Base-by-base conservation (phyloP, 2,113 vertebrate genomes). In the Ctenodactylus gundi region DNA sequence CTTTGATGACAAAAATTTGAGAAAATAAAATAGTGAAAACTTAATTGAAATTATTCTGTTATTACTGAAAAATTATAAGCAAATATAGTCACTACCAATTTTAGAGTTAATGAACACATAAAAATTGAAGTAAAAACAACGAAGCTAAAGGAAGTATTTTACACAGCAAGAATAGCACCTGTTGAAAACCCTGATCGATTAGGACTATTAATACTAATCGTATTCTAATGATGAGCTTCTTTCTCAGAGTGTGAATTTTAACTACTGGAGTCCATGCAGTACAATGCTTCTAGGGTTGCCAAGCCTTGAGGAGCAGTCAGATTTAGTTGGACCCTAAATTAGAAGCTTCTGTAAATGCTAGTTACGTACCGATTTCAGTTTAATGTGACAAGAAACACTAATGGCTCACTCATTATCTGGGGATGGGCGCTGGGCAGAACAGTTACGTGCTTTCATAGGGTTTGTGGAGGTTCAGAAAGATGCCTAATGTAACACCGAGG, bases 351-450 rank as follows among this genome's bases (percentile, higher is more conserved):
- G 14, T 58, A 73, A 90, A 73, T 90, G 81, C 51, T 86, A 67
- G 39, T 86, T 80, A 64, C 60, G 92, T 0, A n/a, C 20, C 88
- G 85, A 73, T 83, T 95, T 94, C 85, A 82, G 67, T 78, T 95
- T 76, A 95, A 31, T 91, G 39, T 85, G 64, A 51, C 55, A 92
- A 67, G 39, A 27, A 87, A 83, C 92, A 68, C n/a, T 68, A 92
- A 95, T n/a, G 44, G 6, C 46, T 39, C 53, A 60, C 31, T n/a
- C 39, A 4, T 39, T 73, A 41, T 88, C 51, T 73, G 21, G 67
- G 18, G 82, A 72, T 75, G 80, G 39, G 92, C 60, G 62, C 7
- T 75, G 65, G 46, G 8, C 15, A 29, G 68, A 76, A 70, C 70
- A 86, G 51, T 57, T 94, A 12, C 53, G 41, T 73, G 9, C 58